These are phyloP conservation scores for Ashinkailepas kermadecensis DNA, from an alignment of 2,888 invertebrate species.

Conservation along the genomic window DNA sequence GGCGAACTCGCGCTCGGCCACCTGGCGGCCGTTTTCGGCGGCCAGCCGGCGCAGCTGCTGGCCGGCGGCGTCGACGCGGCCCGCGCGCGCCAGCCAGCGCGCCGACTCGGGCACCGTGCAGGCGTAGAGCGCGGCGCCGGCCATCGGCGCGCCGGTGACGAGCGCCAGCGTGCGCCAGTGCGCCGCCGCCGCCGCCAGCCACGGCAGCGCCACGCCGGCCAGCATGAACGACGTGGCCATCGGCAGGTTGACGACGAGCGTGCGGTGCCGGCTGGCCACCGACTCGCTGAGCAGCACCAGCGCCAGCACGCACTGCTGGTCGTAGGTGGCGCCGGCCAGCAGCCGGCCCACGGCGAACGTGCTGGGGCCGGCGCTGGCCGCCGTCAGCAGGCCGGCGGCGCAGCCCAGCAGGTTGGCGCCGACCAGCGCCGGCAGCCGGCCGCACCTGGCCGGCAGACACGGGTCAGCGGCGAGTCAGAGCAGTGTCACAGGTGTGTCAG, in stretches of 20 bases:
- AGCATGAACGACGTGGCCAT: constrained; percentile 83
- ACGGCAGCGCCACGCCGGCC: constrained; percentile 69
- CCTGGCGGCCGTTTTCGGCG: constrained; percentile 63
- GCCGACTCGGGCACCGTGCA: constrained; percentile 43
- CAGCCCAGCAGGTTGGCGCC: constrained; percentile 69
- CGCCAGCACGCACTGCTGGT: constrained; percentile 66
- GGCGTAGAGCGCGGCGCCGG: constrained; percentile 35
- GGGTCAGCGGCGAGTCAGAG: too few species aligned
- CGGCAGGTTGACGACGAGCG: constrained; percentile 39
- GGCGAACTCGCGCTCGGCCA: constrained; percentile 63
- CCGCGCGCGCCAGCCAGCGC: constrained; percentile 81
- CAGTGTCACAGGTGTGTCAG: too few species aligned
- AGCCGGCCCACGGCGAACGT: constrained; percentile 71
- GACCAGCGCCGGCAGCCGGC: constrained; percentile 72
- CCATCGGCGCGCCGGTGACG: constrained; percentile 67
- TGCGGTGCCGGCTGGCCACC: constrained; percentile 35
- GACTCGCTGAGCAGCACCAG: constrained; percentile 63
- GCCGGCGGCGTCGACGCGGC: constrained; percentile 68
- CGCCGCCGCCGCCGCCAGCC: constrained; percentile 72
- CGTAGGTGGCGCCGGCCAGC: constrained; percentile 78
- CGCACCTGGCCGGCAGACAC: constrained; percentile 39
- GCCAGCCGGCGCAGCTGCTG: constrained; percentile 71
- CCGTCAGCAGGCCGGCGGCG: constrained; percentile 60
- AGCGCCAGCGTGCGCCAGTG: constrained; percentile 74
- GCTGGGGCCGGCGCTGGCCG: constrained; percentile 62